A percentile compares a stretch with the other conserved stretches of the same genome.
phyloP scores from a whole-genome alignment of 2,113 vertebrate species.

The Mustelus asterias region DNA sequence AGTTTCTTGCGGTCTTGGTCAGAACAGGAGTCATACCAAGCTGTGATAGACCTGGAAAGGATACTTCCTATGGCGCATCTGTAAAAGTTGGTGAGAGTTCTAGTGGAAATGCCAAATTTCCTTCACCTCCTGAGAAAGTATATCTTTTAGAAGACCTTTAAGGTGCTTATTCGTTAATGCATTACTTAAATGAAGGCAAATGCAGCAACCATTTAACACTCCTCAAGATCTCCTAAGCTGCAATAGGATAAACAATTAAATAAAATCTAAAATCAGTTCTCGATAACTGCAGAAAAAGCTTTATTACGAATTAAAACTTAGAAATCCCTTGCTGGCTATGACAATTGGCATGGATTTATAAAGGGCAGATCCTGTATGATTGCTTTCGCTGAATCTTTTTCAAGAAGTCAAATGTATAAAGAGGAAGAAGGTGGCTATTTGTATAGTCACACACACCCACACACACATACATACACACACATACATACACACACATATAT shows the following conservation, averaged over 20 bases:
- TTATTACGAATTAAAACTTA: not conserved
- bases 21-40: too few relatives aligned
- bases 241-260: not conserved
- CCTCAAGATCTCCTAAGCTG: not conserved
- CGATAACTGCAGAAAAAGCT: not conserved
- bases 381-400: not conserved
- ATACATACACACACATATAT: too few relatives aligned
- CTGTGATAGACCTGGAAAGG: too few relatives aligned
- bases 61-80: too few relatives aligned
- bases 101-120: too few relatives aligned
- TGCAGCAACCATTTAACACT: not conserved
- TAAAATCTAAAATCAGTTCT: not conserved
- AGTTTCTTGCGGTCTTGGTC: too few relatives aligned
- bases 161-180: not conserved
- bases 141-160: not conserved
- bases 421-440: too few relatives aligned
- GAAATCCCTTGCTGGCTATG: not conserved
- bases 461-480: too few relatives aligned
- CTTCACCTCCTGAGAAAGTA: too few relatives aligned
- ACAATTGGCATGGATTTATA: not conserved
- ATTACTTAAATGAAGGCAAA: not conserved
- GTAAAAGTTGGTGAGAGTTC: too few relatives aligned
- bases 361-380: not conserved
- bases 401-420: not conserved
- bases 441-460: too few relatives aligned